phyloP scores from a whole-genome alignment of 2,113 vertebrate species.

The Nannospalax galili region DNA sequence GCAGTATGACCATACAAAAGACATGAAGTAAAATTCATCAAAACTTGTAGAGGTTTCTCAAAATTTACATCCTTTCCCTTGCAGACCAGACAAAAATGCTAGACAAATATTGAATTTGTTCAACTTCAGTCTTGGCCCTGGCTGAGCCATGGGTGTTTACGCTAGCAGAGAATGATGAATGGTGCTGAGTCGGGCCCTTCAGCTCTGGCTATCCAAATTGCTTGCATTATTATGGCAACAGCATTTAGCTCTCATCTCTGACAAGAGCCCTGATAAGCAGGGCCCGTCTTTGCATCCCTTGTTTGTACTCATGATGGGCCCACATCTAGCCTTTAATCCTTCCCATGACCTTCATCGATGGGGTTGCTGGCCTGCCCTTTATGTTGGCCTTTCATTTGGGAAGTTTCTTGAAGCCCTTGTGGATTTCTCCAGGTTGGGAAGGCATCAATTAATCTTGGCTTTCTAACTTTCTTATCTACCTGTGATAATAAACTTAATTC shows the following conservation, averaged over 20 bases:
- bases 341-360: background rate
- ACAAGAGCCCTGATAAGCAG: background rate
- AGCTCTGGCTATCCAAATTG: background rate
- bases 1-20: background rate
- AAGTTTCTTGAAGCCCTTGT: background rate
- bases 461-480: background rate
- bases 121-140: background rate
- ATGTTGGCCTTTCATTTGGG: background rate
- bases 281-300: background rate
- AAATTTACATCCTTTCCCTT: background rate
- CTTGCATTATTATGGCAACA: background rate
- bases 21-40: background rate
- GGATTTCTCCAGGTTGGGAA: background rate
- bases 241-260: background rate
- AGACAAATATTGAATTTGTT: background rate
- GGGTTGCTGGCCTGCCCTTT: background rate
- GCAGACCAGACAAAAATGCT: background rate
- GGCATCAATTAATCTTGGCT: background rate
- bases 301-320: background rate
- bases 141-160: background rate
- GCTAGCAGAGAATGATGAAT: background rate
- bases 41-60: background rate
- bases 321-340: background rate
- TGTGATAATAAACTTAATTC: background rate
- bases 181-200: no score